These are phyloP conservation scores for Cantharis rustica DNA, from an alignment of 2,888 invertebrate species.

Conservation along the genomic window DNA sequence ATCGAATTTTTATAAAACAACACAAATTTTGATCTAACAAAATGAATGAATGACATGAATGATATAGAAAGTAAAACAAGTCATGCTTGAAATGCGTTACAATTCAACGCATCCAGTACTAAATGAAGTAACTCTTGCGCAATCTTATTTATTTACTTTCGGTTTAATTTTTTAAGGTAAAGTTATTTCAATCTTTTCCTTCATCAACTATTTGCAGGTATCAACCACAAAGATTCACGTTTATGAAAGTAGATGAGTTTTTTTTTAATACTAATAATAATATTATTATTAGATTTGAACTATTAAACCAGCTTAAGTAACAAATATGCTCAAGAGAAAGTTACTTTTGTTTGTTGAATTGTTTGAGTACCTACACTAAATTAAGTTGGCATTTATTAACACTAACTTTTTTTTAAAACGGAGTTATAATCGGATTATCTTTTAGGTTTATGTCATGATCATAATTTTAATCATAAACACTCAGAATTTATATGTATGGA, in stretches of 20 bases:
- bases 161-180: conserved; percentile 25
- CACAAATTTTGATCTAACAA: not conserved
- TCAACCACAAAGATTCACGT: not conserved
- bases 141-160: conserved; percentile 43
- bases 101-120: conserved; percentile 45
- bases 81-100: conserved; percentile 44
- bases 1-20: not conserved
- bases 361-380: not conserved
- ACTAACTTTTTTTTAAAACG: not conserved
- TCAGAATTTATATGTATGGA: not conserved
- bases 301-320: not conserved
- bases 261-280: not conserved
- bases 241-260: not conserved
- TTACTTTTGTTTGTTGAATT: not conserved
- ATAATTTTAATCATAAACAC: not conserved
- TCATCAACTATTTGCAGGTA: not conserved
- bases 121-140: conserved; percentile 50
- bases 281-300: not conserved
- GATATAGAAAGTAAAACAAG: conserved; percentile 17
- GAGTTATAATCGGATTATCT: not conserved
- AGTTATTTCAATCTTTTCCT: not conserved
- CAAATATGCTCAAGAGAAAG: not conserved
- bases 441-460: not conserved
- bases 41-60: conserved; percentile 8
- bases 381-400: not conserved